phyloP scores from a whole-genome alignment of 2,797 vertebrate species.

The Lithobates pipiens region DNA sequence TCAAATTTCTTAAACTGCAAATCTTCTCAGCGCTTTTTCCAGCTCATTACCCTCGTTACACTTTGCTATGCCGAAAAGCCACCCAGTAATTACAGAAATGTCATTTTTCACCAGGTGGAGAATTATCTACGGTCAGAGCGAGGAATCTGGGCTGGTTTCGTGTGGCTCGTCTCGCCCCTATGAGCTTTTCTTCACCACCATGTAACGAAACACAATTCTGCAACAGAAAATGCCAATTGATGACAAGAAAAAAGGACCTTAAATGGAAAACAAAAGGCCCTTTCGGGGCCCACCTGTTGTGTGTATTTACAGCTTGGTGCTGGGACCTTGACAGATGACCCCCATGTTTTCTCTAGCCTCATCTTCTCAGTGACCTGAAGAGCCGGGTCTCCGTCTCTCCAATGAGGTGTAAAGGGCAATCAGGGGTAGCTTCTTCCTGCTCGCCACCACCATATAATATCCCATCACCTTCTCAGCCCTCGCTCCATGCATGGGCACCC shows the following conservation, averaged over 20 bases:
- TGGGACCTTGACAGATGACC: slow-evolving; percentile 30
- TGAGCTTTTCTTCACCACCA: not conserved
- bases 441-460: not conserved
- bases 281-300: slow-evolving; percentile 25
- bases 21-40: too few species aligned
- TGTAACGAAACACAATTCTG: not conserved
- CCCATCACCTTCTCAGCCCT: slow-evolving; percentile 1
- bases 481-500: slow-evolving; percentile 20
- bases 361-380: slow-evolving; percentile 28
- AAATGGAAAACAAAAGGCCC: slow-evolving; percentile 10
- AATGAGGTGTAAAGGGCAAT: slow-evolving; percentile 41
- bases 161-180: not conserved
- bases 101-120: too few species aligned
- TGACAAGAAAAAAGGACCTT: not conserved
- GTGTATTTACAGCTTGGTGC: not conserved
- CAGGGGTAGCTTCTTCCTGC: slow-evolving; percentile 22
- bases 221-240: not conserved
- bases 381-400: not conserved
- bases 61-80: too few species aligned
- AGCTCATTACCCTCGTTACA: too few species aligned
- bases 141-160: not conserved
- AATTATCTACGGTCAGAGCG: not conserved
- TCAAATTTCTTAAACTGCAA: too few species aligned
- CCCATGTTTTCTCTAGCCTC: slow-evolving; percentile 10
- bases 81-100: too few species aligned